Evolutionary conservation across 2,113 vertebrate species (phyloP).

Genomic region (Aviceda subcristata): DNA sequence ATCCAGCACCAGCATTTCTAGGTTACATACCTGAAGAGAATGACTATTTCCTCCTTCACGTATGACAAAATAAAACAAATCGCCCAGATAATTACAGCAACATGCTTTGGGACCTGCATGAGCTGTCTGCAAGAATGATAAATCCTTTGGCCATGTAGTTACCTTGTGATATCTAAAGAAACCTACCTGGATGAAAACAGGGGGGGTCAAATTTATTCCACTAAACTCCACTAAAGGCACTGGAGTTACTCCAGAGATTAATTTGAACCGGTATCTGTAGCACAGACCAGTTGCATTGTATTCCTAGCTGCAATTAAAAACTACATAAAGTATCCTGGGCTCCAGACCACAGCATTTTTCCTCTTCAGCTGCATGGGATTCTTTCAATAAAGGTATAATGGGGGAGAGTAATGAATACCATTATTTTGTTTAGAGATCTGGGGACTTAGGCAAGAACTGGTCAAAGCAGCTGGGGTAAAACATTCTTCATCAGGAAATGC

Average conservation of each 20-base stretch:
- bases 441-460: neutral
- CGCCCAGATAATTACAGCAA: conserved; percentile 21
- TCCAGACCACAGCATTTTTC: neutral
- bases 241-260: neutral
- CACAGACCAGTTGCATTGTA: neutral
- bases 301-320: neutral
- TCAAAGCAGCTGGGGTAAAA: neutral
- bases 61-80: conserved; percentile 17
- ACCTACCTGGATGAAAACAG: conserved; percentile 7
- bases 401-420: neutral
- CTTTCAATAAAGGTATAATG: neutral
- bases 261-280: neutral
- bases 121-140: neutral
- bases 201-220: neutral
- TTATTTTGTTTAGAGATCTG: neutral
- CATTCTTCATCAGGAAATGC: neutral
- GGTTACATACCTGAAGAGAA: neutral
- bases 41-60: neutral
- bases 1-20: neutral
- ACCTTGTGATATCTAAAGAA: conserved; percentile 19
- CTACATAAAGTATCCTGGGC: neutral
- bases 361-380: neutral
- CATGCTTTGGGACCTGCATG: neutral
- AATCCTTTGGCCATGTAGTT: neutral
- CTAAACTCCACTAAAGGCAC: neutral